Percentiles rank a stretch among this genome's conserved stretches.
phyloP scores from a whole-genome alignment of 2,888 invertebrate species.

The Drosophila ustulata region DNA sequence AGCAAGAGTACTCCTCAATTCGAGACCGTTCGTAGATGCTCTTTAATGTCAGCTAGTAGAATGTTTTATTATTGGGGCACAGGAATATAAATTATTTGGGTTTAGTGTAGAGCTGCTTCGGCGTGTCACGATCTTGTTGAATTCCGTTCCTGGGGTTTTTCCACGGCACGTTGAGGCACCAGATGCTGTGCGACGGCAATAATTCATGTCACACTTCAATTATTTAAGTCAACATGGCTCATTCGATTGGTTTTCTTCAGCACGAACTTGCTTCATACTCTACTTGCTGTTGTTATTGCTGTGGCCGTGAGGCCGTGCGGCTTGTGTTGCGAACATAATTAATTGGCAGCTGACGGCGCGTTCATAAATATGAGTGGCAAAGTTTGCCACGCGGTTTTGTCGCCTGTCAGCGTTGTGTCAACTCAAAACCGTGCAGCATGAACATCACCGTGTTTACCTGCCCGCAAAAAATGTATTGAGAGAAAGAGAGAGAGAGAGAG shows the following conservation, averaged over 20 bases:
- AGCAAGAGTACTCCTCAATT: background rate
- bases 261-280: constrained; percentile 3
- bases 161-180: constrained; percentile 16
- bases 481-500: background rate
- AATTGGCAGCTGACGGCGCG: constrained; percentile 64
- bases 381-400: constrained; percentile 44
- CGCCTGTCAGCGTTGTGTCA: constrained; percentile 51
- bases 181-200: constrained; percentile 32
- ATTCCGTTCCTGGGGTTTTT: background rate
- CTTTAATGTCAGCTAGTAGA: background rate
- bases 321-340: constrained; percentile 52
- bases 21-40: too few relatives aligned
- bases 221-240: constrained; percentile 56
- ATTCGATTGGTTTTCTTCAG: constrained; percentile 33
- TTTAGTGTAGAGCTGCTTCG: background rate
- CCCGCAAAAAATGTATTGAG: background rate
- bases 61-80: background rate
- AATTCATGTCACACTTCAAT: constrained; percentile 64
- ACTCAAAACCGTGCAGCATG: constrained; percentile 12
- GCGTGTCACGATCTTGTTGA: background rate
- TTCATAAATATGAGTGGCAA: constrained; percentile 57
- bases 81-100: background rate
- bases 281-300: background rate
- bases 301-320: background rate
- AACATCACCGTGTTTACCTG: background rate